A percentile compares a stretch with the other conserved stretches of the same genome.
These are phyloP conservation scores for Mechanitis mazaeus DNA, from an alignment of 2,888 invertebrate species.

Conservation along the genomic window DNA sequence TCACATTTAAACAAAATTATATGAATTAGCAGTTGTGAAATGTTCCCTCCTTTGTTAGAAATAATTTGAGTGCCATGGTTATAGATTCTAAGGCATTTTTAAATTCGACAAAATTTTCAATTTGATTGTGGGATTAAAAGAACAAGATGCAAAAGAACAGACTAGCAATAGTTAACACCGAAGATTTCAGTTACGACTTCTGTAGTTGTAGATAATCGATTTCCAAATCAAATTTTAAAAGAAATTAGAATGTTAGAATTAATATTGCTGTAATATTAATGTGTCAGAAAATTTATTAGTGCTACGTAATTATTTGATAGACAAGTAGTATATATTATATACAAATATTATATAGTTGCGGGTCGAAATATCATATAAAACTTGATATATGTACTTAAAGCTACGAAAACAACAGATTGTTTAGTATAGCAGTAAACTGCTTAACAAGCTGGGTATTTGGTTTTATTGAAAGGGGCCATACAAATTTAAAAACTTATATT, in stretches of 20 bases:
- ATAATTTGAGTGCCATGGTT: conserved; percentile 73
- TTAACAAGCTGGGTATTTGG: conserved; percentile 48
- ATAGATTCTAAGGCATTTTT: conserved; percentile 65
- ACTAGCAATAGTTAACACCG: conserved; percentile 18
- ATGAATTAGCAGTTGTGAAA: conserved; percentile 63
- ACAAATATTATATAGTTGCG: conserved; percentile 36
- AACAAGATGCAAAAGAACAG: conserved; percentile 9
- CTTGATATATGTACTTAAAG: conserved; percentile 60
- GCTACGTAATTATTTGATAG: conserved; percentile 59
- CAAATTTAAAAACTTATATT: conserved; percentile 37
- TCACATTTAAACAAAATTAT: conserved; percentile 49
- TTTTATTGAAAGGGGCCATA: conserved; percentile 67
- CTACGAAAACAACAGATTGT: conserved; percentile 38
- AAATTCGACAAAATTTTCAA: conserved; percentile 66
- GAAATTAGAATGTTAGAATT: conserved; percentile 21
- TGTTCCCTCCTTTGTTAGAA: conserved; percentile 73
- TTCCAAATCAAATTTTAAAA: background rate
- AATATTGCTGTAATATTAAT: conserved; percentile 47
- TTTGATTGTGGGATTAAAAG: conserved; percentile 19
- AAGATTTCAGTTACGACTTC: conserved; percentile 1
- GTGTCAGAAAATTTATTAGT: conserved; percentile 69
- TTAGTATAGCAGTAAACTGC: conserved; percentile 46
- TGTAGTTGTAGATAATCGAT: conserved; percentile 1
- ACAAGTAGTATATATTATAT: conserved; percentile 56
- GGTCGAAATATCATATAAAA: conserved; percentile 36